phyloP scores from a whole-genome alignment of 2,113 vertebrate species.

The Peromyscus californicus region DNA sequence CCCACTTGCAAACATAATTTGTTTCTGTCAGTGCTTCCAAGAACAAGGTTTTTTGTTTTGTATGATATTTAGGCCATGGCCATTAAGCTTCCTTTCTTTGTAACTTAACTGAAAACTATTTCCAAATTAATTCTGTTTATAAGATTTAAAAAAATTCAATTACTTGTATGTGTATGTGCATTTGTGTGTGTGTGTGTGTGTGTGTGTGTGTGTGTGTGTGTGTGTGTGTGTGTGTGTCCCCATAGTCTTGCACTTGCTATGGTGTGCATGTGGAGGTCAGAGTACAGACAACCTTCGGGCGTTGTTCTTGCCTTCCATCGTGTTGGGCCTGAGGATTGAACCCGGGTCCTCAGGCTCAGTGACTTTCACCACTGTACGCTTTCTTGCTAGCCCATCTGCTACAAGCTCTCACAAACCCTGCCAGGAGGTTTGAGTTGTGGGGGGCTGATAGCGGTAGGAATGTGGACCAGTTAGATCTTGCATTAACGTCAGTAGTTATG shows the following conservation, averaged over 20 bases:
- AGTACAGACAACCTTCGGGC: not conserved
- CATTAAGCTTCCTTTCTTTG: constrained; percentile 12
- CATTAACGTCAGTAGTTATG: not conserved
- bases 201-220: not conserved
- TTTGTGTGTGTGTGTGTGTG: not conserved
- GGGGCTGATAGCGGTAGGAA: not conserved
- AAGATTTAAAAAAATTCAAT: not conserved
- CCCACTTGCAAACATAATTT: not conserved
- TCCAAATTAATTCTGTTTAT: constrained; percentile 33
- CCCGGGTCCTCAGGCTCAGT: not conserved
- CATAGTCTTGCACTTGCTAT: not conserved
- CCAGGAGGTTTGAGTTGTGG: constrained; percentile 13
- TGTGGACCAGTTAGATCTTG: not conserved
- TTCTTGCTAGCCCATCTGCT: not conserved
- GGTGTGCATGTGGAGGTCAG: not conserved
- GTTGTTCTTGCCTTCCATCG: not conserved
- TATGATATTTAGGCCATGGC: not conserved
- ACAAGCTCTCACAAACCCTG: not conserved
- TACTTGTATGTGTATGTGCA: not conserved
- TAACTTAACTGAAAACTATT: constrained; percentile 47
- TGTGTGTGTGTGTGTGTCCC: not conserved
- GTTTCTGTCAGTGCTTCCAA: not conserved
- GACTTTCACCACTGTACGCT: not conserved
- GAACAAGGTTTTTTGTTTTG: constrained; percentile 13
- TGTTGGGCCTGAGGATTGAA: not conserved